Base-by-base conservation (phyloP, 2,797 vertebrate genomes). In the Taeniopygia guttata region DNA sequence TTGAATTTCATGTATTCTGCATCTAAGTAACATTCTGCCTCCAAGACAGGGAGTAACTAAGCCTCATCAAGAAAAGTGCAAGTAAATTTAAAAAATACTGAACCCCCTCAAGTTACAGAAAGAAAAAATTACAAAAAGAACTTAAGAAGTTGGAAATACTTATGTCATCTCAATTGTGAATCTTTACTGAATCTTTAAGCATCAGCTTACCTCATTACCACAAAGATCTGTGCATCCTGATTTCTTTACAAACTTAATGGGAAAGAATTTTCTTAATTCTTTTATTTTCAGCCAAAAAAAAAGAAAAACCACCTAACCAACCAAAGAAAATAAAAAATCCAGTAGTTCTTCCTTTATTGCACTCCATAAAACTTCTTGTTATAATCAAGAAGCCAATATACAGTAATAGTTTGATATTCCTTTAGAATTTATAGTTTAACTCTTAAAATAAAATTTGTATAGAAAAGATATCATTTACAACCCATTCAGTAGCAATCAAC, bases 391-490 rank as follows among this genome's bases (percentile, higher is more conserved):
- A 96, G 97, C 94, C 70, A 89, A 91, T 64, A 93, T 95, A 90
- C 87, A 93, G 84, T 85, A 90, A 91, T 38, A 84, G 82, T 29
- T 84, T 92, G 94, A 95, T 92, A 97, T 86, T 96, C 81, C 75
- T 88, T 93, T 94, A 92, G 95, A 95, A 95, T 96, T 77, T 94
- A 97, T 95, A 96, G 89, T 95, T 91, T 92, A 93, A 79, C 91
- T 74, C 89, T 94, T 97, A 98, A 98, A 98, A 98, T 97, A 98
- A 97, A 98, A 96, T 98, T 97, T 97, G 94, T 94, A 95, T 97
- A 98, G 97, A 98, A 98, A 98, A 98, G 97, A 98, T 95, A 96
- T 86, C 94, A 97, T 98, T 96, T 97, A 93, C 97, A 97, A 95
- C 96, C 94, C 96, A 96, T 73, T 98, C 98, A 98, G 97, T 98